These are phyloP conservation scores for Rhysida immarginata DNA, from an alignment of 1,140 invertebrate species.

Conservation along the genomic window DNA sequence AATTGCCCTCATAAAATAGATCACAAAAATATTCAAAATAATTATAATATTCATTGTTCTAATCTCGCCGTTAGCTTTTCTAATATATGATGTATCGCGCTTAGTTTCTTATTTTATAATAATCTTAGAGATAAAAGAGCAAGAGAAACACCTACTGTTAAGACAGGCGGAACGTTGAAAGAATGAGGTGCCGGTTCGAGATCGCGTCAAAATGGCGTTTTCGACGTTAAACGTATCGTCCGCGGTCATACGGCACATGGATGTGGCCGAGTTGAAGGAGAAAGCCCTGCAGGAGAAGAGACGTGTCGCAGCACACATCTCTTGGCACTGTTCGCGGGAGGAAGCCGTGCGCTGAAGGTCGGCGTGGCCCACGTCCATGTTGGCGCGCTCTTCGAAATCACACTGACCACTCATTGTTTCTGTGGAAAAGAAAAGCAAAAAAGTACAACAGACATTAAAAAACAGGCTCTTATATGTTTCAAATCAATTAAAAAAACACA, in stretches of 20 bases:
- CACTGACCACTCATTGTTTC: conserved; percentile 18
- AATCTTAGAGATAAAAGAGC: too few relatives aligned
- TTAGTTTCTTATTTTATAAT: too few relatives aligned
- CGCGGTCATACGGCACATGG: conserved; percentile 31
- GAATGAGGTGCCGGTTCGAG: conserved; percentile 29
- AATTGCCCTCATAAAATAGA: too few relatives aligned
- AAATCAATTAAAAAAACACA: too few relatives aligned
- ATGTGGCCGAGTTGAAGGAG: conserved; percentile 22
- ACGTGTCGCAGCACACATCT: conserved; percentile 32
- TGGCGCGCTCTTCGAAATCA: conserved; percentile 30
- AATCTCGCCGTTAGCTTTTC: too few relatives aligned
- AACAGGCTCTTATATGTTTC: too few relatives aligned
- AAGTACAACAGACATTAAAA: too few relatives aligned
- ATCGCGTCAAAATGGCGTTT: conserved; percentile 25
- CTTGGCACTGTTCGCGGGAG: conserved; percentile 31
- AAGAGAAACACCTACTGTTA: conserved; percentile 32
- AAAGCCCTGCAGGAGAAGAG: conserved; percentile 36
- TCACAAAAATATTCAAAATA: too few relatives aligned
- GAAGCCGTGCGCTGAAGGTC: conserved; percentile 24
- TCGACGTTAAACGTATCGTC: conserved; percentile 32
- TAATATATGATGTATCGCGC: too few relatives aligned
- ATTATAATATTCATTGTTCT: too few relatives aligned
- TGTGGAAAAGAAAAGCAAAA: neutral
- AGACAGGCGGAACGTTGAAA: conserved; percentile 37
- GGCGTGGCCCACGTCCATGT: conserved; percentile 28